Percentiles rank a stretch among this genome's conserved stretches.
Conservation (phyloP, 2,888 invertebrate genomes). For the Diogma glabrata region DNA sequence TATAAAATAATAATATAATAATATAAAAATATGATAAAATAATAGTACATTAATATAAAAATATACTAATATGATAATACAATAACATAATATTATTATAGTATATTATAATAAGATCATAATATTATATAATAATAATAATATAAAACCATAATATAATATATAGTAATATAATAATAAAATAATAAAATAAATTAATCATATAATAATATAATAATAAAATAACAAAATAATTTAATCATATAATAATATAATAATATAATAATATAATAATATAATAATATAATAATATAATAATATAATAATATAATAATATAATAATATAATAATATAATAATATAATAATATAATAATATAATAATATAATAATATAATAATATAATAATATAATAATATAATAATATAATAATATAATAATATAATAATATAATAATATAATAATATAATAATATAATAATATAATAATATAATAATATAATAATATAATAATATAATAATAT, state of each 20-base stretch:
- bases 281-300: constrained; percentile 3
- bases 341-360: constrained; percentile 3
- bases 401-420: constrained; percentile 3
- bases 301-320: constrained; percentile 3
- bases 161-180: background rate
- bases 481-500: constrained; percentile 3
- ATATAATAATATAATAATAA: background rate
- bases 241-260: constrained; percentile 1
- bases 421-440: constrained; percentile 3
- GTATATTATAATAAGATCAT: background rate
- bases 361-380: constrained; percentile 3
- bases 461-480: constrained; percentile 3
- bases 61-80: background rate
- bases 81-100: background rate
- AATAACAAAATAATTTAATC: background rate
- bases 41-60: background rate
- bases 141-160: background rate
- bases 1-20: background rate
- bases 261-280: constrained; percentile 3
- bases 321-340: constrained; percentile 3
- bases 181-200: background rate
- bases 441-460: constrained; percentile 3
- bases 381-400: constrained; percentile 3
- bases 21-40: background rate
- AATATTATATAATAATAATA: background rate